Conservation (phyloP, 2,113 vertebrate genomes). For the Ailuropoda melanoleuca region DNA sequence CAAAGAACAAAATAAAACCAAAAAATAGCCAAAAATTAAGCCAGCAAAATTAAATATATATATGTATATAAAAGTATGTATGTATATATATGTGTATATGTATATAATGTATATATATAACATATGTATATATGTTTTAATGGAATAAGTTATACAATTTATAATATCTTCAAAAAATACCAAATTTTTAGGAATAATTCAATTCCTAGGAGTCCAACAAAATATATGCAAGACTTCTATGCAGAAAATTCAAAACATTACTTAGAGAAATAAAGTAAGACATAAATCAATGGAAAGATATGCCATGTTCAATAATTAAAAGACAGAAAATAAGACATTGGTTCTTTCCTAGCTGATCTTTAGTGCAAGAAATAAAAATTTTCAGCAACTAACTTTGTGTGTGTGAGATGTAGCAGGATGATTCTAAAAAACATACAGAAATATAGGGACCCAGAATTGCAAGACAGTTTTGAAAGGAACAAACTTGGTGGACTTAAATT, state of each 20-base stretch:
- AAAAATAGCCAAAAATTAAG: background rate
- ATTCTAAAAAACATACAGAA: background rate
- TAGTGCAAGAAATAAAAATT: background rate
- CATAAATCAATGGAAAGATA: background rate
- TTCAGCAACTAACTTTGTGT: background rate
- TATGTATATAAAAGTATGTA: background rate
- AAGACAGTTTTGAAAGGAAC: background rate
- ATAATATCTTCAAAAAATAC: background rate
- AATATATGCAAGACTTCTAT: background rate
- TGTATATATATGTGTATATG: background rate
- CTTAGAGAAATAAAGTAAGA: background rate
- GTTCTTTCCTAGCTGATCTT: background rate
- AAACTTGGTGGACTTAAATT: background rate
- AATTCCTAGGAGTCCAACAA: background rate
- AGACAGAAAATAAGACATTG: background rate
- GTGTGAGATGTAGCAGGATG: background rate
- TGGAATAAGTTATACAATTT: background rate
- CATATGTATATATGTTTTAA: background rate
- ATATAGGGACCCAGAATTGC: background rate
- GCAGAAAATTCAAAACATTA: background rate
- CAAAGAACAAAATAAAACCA: background rate
- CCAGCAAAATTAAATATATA: background rate
- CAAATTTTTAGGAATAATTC: background rate
- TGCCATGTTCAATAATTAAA: background rate
- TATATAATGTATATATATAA: background rate